Conservation (phyloP, 2,888 invertebrate genomes). For the Embidobia sp. region DNA sequence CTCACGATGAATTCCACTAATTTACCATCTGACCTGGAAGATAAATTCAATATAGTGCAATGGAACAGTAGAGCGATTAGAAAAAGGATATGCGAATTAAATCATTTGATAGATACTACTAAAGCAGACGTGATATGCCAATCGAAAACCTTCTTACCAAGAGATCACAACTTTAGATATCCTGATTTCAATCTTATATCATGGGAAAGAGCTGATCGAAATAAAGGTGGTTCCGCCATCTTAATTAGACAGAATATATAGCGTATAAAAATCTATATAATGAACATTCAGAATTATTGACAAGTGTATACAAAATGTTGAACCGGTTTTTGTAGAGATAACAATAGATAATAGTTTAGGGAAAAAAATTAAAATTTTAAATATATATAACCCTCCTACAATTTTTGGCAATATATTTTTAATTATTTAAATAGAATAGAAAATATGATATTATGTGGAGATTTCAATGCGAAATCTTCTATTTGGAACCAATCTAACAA, state of each 20-base stretch:
- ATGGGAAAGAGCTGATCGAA: background rate
- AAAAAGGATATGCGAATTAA: too few relatives aligned
- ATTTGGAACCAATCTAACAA: background rate
- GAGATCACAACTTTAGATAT: too few relatives aligned
- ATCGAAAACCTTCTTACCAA: too few relatives aligned
- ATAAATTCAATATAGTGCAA: too few relatives aligned
- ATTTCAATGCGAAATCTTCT: conserved; percentile 24
- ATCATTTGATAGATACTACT: too few relatives aligned
- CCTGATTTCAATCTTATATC: too few relatives aligned
- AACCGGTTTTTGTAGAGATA: background rate
- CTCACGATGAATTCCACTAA: too few relatives aligned
- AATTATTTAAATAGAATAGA: background rate
- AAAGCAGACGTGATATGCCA: too few relatives aligned
- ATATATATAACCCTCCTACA: conserved; percentile 5
- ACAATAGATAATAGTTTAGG: background rate
- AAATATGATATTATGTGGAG: conserved; percentile 16
- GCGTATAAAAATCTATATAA: background rate
- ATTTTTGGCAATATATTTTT: conserved; percentile 23
- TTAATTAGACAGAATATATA: background rate
- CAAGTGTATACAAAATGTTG: background rate
- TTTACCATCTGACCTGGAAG: too few relatives aligned
- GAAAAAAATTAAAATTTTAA: background rate
- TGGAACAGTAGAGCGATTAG: too few relatives aligned
- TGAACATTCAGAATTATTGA: background rate
- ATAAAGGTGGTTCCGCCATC: conserved; percentile 3